These are phyloP conservation scores for Matsumurasca onukii DNA, from an alignment of 1,140 invertebrate species.

Conservation along the genomic window DNA sequence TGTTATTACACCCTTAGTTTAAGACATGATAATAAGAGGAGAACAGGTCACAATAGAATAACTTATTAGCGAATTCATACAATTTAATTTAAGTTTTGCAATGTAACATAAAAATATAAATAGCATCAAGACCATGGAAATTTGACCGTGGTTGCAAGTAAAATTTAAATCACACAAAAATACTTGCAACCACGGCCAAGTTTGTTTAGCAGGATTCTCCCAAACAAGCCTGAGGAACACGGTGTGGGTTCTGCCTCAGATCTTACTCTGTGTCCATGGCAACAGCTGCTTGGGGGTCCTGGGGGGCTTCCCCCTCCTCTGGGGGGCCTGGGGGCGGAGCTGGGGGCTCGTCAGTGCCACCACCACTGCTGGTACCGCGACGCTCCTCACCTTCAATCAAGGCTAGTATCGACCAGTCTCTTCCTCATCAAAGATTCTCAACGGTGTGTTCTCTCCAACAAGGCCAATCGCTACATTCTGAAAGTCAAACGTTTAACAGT, in stretches of 20 bases:
- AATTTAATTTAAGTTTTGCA: no score
- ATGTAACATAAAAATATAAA: no score
- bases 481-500: no score
- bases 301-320: constrained; percentile 46
- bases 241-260: no score
- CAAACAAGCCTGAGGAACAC: neutral
- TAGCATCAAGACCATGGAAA: no score
- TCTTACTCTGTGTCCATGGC: constrained; percentile 62
- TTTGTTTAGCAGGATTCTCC: neutral
- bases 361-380: constrained; percentile 56
- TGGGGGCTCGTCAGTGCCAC: constrained; percentile 42
- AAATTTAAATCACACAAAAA: neutral
- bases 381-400: constrained; percentile 74
- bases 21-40: no score
- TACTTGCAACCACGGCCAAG: constrained; percentile 16
- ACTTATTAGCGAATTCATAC: no score
- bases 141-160: constrained; percentile 16
- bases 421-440: constrained; percentile 80
- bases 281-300: constrained; percentile 52
- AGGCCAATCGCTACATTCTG: constrained; percentile 92
- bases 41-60: no score
- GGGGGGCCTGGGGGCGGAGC: constrained; percentile 48
- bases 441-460: constrained; percentile 78
- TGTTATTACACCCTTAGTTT: no score
- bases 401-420: constrained; percentile 66